These are phyloP conservation scores for Anabas testudineus DNA, from an alignment of 2,797 vertebrate species.

Conservation along the genomic window DNA sequence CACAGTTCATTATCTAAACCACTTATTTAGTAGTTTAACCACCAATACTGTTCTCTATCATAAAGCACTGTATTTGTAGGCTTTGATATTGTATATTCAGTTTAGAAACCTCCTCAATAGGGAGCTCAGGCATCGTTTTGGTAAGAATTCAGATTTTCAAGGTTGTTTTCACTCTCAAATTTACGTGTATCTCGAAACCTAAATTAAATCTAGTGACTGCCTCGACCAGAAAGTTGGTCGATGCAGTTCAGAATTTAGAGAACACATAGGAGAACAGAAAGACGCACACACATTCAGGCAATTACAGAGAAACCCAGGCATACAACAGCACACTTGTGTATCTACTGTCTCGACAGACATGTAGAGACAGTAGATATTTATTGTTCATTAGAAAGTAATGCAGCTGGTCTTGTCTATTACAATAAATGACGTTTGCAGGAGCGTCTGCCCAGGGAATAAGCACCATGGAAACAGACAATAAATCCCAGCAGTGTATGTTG, in stretches of 20 bases:
- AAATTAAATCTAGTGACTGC: not conserved
- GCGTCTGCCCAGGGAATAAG: slow-evolving; percentile 45
- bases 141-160: not conserved
- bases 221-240: slow-evolving; percentile 21
- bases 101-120: slow-evolving; percentile 2
- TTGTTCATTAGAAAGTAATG: slow-evolving; percentile 55
- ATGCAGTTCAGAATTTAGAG: not conserved
- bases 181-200: not conserved
- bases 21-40: slow-evolving; percentile 25
- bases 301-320: slow-evolving; percentile 18
- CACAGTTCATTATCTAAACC: not conserved
- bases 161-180: slow-evolving; percentile 32
- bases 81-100: not conserved
- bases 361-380: slow-evolving; percentile 31
- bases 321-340: not conserved
- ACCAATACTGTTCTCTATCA: not conserved
- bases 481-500: slow-evolving; percentile 59
- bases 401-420: slow-evolving; percentile 57
- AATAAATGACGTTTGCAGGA: slow-evolving; percentile 51
- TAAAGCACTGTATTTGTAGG: not conserved
- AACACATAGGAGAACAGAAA: not conserved
- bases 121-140: not conserved
- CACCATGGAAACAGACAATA: slow-evolving; percentile 62
- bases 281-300: not conserved
- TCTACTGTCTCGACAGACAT: too few species aligned